Evolutionary conservation across 1,140 invertebrate genomes (phyloP).

Genomic region (Formica exsecta): DNA sequence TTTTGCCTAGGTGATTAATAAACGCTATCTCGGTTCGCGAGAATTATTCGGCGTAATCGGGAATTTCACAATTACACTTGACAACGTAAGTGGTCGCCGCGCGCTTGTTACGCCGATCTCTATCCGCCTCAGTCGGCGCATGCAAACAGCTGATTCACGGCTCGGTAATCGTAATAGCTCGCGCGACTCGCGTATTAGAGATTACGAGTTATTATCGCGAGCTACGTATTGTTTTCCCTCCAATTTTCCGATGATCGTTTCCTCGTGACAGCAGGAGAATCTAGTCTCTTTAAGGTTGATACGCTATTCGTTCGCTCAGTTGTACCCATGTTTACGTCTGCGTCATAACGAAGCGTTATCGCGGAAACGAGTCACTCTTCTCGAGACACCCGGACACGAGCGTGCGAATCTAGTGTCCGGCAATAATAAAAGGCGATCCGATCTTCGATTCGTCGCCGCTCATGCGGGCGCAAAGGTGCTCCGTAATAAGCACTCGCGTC

Average conservation of each 20-base stretch:
- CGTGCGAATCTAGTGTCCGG: background rate
- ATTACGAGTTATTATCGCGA: conserved; percentile 54
- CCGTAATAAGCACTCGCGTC: conserved; percentile 3
- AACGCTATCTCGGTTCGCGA: background rate
- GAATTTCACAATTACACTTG: conserved; percentile 52
- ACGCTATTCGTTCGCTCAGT: no score
- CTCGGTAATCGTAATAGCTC: conserved; percentile 53
- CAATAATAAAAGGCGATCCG: background rate
- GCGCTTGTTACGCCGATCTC: conserved; percentile 47
- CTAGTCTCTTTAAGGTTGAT: background rate
- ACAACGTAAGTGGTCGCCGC: conserved; percentile 25
- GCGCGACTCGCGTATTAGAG: conserved; percentile 40
- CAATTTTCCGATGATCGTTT: conserved; percentile 20
- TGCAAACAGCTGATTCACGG: conserved; percentile 59
- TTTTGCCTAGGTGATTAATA: conserved; percentile 32
- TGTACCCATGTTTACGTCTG: background rate
- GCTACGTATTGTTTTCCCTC: conserved; percentile 16
- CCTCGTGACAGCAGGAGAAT: background rate
- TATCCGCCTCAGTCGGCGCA: background rate
- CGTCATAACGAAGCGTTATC: background rate
- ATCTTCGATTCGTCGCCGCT: conserved; percentile 22
- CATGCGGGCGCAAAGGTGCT: conserved; percentile 11
- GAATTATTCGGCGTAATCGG: conserved; percentile 52
- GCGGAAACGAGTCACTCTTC: background rate
- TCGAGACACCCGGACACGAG: conserved; percentile 6